Evolutionary conservation across 2,888 invertebrate species (phyloP).

Genomic region (Drosophila ezoana): DNA sequence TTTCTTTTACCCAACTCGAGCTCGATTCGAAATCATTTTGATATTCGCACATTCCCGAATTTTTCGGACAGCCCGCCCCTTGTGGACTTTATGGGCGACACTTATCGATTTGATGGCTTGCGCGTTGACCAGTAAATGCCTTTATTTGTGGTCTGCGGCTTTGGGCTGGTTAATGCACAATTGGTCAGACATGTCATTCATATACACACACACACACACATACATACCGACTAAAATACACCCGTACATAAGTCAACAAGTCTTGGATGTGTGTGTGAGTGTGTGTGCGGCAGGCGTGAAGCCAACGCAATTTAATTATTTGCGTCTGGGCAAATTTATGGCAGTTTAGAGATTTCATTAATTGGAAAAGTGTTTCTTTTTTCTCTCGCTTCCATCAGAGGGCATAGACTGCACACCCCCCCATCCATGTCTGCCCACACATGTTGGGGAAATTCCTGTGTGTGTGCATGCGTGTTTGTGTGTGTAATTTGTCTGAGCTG

Average conservation of each 20-base stretch:
- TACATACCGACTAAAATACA: neutral
- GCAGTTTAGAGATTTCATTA: slow-evolving; percentile 83
- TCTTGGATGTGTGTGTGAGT: slow-evolving; percentile 41
- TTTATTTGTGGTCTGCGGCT: slow-evolving; percentile 61
- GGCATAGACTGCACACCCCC: neutral
- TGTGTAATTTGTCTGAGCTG: slow-evolving; percentile 53
- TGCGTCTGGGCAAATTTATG: slow-evolving; percentile 80
- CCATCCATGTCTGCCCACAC: neutral
- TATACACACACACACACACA: slow-evolving; percentile 21
- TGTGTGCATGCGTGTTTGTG: slow-evolving; percentile 4
- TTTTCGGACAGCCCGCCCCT: slow-evolving; percentile 6
- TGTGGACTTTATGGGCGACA: slow-evolving; percentile 11
- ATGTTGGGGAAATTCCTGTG: neutral
- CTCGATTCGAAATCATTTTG: neutral
- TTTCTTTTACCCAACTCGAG: neutral
- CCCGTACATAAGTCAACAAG: slow-evolving; percentile 65
- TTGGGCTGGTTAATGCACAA: slow-evolving; percentile 40
- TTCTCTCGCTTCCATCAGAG: slow-evolving; percentile 7
- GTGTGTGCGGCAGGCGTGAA: slow-evolving; percentile 43
- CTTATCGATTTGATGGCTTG: slow-evolving; percentile 48
- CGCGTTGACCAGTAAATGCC: slow-evolving; percentile 47
- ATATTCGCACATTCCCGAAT: neutral
- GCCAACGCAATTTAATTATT: slow-evolving; percentile 78
- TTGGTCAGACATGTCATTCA: slow-evolving; percentile 61
- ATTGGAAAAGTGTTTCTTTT: slow-evolving; percentile 82